Base-by-base conservation (phyloP, 2,797 vertebrate genomes). In the Semotilus atromaculatus region DNA sequence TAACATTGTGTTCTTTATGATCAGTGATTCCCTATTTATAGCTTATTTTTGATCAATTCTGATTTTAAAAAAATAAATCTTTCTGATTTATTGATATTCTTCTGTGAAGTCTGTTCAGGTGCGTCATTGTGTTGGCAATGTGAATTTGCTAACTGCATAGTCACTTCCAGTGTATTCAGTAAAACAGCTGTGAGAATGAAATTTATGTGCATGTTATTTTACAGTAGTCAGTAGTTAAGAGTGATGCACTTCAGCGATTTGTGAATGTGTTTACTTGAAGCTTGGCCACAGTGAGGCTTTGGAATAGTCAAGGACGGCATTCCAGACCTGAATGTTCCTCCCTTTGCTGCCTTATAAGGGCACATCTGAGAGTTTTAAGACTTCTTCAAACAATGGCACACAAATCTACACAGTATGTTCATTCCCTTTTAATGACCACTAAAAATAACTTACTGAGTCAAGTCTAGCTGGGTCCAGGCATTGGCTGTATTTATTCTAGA, bases 271-370 rank as follows among this genome's bases (percentile, higher is more conserved):
- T 81, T 80, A 64, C 72, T 70, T 75, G 40, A 60, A 19, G 53
- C 72, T 70, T 74, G 38, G 34, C 81, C 81, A 71, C 67, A 70
- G 26, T 36, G 53, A 72, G 53, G 60, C 23, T 84, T 81, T 71
- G 80, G 77, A 83, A 79, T 78, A 51, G 72, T 74, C 26, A 36
- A 83, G 77, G 77, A 58, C 45, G 48, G 83, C 86, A 89, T 90
- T 86, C 88, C 85, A 89, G 79, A 80, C 78, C 31, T 29, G 82
- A 89, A 80, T 26, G 87, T 88, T 89, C 87, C 81, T 83, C 82
- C 48, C 55, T 79, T 78, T 71, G 71, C 77, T 75, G 85, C 91
- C 91, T 90, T 92, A 90, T 90, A 91, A 90, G 90, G 91, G 81
- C 82, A 89, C 67, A 74, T 88, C 87, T 88, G 74, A 84, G 85